These are phyloP conservation scores for Perca schrenkii DNA, from an alignment of 2,113 vertebrate species.

Conservation along the genomic window DNA sequence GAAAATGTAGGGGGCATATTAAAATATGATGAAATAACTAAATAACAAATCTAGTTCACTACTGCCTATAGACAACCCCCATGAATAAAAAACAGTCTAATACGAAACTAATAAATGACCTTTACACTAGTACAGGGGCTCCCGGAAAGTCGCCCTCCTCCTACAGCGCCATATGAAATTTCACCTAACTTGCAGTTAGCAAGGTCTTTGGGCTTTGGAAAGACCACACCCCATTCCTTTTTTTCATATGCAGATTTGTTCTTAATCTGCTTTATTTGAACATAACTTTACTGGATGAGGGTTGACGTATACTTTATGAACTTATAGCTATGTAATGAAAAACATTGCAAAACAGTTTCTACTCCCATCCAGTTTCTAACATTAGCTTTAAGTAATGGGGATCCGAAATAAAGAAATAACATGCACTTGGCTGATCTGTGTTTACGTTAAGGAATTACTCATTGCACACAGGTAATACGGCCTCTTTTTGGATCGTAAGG, in stretches of 20 bases:
- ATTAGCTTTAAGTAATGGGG: too few species aligned
- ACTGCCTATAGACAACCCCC: too few species aligned
- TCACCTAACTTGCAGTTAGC: neutral
- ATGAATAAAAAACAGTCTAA: too few species aligned
- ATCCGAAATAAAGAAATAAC: neutral
- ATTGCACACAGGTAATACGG: constrained; percentile 6
- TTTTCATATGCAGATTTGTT: neutral
- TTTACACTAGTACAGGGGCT: too few species aligned
- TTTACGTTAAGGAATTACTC: neutral
- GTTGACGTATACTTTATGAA: neutral
- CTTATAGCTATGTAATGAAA: neutral
- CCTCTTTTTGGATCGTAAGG: neutral
- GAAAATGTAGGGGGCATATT: too few species aligned
- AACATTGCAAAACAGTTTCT: neutral
- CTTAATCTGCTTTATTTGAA: neutral
- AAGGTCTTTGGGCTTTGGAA: fast-evolving
- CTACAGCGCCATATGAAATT: neutral
- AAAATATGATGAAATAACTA: too few species aligned
- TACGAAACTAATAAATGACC: too few species aligned
- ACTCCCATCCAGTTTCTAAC: too few species aligned
- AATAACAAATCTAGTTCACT: too few species aligned
- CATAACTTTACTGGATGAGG: too few species aligned
- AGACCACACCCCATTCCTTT: neutral
- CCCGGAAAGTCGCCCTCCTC: too few species aligned
- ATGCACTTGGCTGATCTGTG: neutral